A percentile compares a stretch with the other conserved stretches of the same genome.
Evolutionary conservation across 2,888 invertebrate species (phyloP).

Genomic region (Strigamia transsilvanica): DNA sequence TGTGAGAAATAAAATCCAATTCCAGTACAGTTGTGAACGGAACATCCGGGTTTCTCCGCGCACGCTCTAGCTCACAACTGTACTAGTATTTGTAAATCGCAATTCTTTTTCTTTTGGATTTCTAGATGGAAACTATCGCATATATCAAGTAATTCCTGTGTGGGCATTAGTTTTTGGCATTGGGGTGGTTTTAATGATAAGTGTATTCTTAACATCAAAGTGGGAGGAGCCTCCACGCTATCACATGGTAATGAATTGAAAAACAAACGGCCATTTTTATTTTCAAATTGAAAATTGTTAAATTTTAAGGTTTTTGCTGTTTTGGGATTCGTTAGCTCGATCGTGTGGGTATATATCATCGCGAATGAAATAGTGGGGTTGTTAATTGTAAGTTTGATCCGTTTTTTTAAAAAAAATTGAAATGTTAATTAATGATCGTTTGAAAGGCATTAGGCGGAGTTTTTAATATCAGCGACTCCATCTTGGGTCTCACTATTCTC

Average conservation of each 20-base stretch:
- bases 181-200: conserved; percentile 60
- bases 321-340: conserved; percentile 69
- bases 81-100: not conserved
- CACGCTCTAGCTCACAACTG: not conserved
- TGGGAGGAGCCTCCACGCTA: conserved; percentile 63
- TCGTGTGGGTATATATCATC: conserved; percentile 70
- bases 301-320: conserved; percentile 65
- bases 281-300: not conserved
- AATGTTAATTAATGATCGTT: not conserved
- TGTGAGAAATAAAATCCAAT: conserved; percentile 55
- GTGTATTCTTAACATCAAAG: conserved; percentile 1
- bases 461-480: conserved; percentile 69
- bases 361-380: conserved; percentile 71
- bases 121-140: conserved; percentile 56
- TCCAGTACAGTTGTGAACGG: not conserved
- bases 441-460: conserved; percentile 68
- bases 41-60: no score
- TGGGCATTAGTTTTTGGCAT: conserved; percentile 59
- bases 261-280: not conserved
- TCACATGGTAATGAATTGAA: conserved; percentile 60
- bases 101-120: not conserved
- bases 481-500: conserved; percentile 72
- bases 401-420: not conserved
- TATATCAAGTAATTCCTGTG: conserved; percentile 56
- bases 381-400: conserved; percentile 61